Base-by-base conservation (phyloP, 1,140 invertebrate species). In the Cotesia glomerata region DNA sequence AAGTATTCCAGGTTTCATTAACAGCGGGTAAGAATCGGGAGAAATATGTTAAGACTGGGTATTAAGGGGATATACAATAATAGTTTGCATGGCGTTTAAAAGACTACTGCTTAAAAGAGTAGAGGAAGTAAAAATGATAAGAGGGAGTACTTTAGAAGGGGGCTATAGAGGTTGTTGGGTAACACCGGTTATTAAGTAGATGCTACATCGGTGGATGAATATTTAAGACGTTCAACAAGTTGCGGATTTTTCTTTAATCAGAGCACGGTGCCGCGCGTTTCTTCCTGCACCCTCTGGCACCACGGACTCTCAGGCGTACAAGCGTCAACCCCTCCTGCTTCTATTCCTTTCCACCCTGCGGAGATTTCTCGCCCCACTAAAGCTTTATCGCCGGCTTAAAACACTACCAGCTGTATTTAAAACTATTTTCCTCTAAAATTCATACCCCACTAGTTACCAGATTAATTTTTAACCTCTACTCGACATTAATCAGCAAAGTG, bases 191-290 rank as follows among this genome's bases (percentile, higher is more conserved):
- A 85, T 85, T 84, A 86, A 85, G 84, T 84, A 85, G 83, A 83
- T 79, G 82, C 80, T 84, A 83, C 82, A 85, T 85, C 79, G 80
- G 76, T 73, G 84, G 83, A 86, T 86, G 83, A 86, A 86, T 86
- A 86, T 86, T 86, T 86, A 86, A 86, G 84, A 82, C 81, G 82
- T 79, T 86, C 85, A 86, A 86, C 85, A 86, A 86, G 85, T 86
- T 84, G 84, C 80, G 81, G 82, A 86, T 85, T 86, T 86, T 86
- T 85, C 84, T 85, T 85, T 86, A 86, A 86, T 86, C 83, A 85
- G 77, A 74, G 71, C 36, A 49, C 35, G 35, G 36, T 52, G 65
- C 49, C 49, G 65, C 65, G 65, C 45, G 8, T 54, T 13, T 49
- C 26, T 34, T 34, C 9, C 18, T 58, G 56, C 65, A 67, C 65